phyloP scores from a whole-genome alignment of 92 coral and sea anemone genomes.

The Palythoa heliodiscus region DNA sequence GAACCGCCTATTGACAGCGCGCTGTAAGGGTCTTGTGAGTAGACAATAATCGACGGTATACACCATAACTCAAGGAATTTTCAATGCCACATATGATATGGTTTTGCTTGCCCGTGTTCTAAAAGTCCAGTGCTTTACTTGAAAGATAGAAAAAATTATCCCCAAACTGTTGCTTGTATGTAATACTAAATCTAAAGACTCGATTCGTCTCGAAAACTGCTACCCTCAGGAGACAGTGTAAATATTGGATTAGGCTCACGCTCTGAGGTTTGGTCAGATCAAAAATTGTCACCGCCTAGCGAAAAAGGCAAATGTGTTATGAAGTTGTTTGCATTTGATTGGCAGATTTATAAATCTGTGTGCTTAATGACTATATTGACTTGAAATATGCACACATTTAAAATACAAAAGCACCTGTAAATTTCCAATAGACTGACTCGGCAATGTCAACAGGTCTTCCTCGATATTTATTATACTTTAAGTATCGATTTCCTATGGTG shows the following conservation, averaged over 20 bases:
- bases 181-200: not conserved
- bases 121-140: not conserved
- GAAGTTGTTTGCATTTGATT: not conserved
- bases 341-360: not conserved
- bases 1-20: no score
- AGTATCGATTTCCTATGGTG: not conserved
- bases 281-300: not conserved
- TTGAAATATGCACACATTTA: no score
- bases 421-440: not conserved
- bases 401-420: constrained; percentile 12
- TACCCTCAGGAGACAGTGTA: not conserved
- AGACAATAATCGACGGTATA: not conserved
- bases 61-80: constrained; percentile 7
- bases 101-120: not conserved
- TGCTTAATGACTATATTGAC: not conserved
- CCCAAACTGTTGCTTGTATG: not conserved
- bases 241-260: constrained; percentile 13
- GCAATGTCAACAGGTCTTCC: not conserved
- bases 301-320: not conserved
- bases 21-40: not conserved
- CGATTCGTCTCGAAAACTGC: not conserved
- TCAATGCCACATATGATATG: not conserved
- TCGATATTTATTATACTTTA: not conserved
- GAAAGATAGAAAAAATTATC: not conserved
- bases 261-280: constrained; percentile 31